phyloP scores from a whole-genome alignment of 1,140 invertebrate species.

The Hypsibius dujardini region DNA sequence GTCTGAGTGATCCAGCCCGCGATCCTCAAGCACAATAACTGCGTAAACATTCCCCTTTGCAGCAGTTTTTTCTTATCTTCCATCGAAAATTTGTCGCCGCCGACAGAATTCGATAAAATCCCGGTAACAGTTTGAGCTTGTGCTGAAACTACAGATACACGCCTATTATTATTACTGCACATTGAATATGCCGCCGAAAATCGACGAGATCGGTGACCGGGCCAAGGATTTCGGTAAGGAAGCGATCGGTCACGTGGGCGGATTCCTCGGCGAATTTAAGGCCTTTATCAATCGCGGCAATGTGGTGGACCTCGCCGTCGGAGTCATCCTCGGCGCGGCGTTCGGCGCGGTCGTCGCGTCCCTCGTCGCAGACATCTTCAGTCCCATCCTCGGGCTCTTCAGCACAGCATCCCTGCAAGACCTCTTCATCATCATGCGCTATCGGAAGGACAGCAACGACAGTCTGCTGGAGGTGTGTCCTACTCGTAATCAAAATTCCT shows the following conservation, averaged over 20 bases:
- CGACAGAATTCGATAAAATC: no score
- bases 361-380: slow-evolving; percentile 24
- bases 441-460: neutral
- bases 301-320: slow-evolving; percentile 23
- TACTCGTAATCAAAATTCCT: no score
- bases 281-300: slow-evolving; percentile 21
- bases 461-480: no score
- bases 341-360: slow-evolving; percentile 22
- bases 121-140: no score
- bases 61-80: no score
- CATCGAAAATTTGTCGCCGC: no score
- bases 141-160: no score
- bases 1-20: no score
- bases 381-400: slow-evolving; percentile 21
- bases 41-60: no score
- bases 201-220: neutral
- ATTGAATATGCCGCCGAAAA: neutral
- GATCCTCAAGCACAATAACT: no score
- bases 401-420: neutral
- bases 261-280: slow-evolving; percentile 21
- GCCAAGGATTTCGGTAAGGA: neutral
- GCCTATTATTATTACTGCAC: no score
- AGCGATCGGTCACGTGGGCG: neutral
- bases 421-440: slow-evolving; percentile 10
- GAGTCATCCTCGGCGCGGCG: slow-evolving; percentile 23